These are phyloP conservation scores for Cerastis rubricosa DNA, from an alignment of 2,888 invertebrate genomes.

Conservation along the genomic window DNA sequence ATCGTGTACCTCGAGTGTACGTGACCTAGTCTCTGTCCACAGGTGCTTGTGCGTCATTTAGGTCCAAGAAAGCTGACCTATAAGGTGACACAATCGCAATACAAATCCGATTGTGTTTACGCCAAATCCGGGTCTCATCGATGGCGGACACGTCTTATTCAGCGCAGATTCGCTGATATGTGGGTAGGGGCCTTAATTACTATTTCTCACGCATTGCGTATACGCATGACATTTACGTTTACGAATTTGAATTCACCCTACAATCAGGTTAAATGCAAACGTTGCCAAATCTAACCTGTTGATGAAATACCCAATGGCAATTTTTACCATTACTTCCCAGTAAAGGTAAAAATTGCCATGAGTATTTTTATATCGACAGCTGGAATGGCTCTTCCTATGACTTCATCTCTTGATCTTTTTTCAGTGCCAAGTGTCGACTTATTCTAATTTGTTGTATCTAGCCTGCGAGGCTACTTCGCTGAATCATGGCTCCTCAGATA, in stretches of 20 bases:
- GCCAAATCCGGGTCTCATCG: slow-evolving; percentile 63
- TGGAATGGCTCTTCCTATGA: slow-evolving; percentile 21
- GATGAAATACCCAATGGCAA: too few relatives aligned
- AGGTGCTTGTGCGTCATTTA: slow-evolving; percentile 63
- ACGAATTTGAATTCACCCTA: slow-evolving; percentile 62
- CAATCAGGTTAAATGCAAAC: slow-evolving; percentile 50
- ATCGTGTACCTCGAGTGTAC: slow-evolving; percentile 19
- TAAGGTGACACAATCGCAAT: slow-evolving; percentile 59
- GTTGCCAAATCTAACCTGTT: slow-evolving; percentile 43
- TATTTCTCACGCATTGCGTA: slow-evolving; percentile 65
- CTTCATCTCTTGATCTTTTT: slow-evolving; percentile 40
- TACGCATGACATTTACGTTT: slow-evolving; percentile 62
- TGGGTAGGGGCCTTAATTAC: slow-evolving; percentile 58
- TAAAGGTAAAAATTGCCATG: not conserved
- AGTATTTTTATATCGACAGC: not conserved
- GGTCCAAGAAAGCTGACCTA: slow-evolving; percentile 64
- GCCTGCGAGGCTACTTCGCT: slow-evolving; percentile 39
- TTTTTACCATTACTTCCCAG: too few relatives aligned
- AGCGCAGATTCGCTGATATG: slow-evolving; percentile 50
- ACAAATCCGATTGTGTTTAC: slow-evolving; percentile 55
- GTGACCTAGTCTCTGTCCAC: slow-evolving; percentile 50
- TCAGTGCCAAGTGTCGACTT: slow-evolving; percentile 25
- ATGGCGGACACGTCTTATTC: slow-evolving; percentile 44
- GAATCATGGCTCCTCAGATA: slow-evolving; percentile 52
- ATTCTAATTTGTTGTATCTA: slow-evolving; percentile 43